Evolutionary conservation across 2,113 vertebrate genomes (phyloP), one percentile per base, ranked within the genome.

Genomic region (Prionailurus bengalensis): DNA sequence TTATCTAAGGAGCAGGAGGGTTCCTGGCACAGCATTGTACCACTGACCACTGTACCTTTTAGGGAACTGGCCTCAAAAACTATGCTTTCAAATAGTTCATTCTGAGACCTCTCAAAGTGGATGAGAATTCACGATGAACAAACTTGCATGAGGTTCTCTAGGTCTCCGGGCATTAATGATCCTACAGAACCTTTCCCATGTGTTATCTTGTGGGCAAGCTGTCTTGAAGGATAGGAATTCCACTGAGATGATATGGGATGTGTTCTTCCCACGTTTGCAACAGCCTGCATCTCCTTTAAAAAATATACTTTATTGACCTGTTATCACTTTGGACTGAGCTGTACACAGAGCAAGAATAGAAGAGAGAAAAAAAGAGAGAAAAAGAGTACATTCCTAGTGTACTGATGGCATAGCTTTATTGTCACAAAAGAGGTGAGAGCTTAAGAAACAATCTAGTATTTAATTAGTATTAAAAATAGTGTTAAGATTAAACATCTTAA

Each of bases 141-240:
- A 89, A 71, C 31, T 84, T 84, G 58, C 55, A 31, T 39, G 63
- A 87, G 33, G 74, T 91, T 45, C 45, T 74, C 42, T 65, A 31
- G 7, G 55, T 48, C 4, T 91, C 61, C 29, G 36, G 7, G 5
- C 39, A 84, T 51, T 71, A 90, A 58, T 9, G 23, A 48, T 87
- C 68, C 45, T 55, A 36, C 1, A 71, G 76, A 92, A 93, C 16
- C 70, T 73, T 53, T 80, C 15, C 2, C 33, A 76, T 63, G 31
- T 73, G 31, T 89, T 83, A 79, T 90, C 58, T 65, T 82, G 58
- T 73, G 48, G 79, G 33, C 42, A 87, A 87, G 42, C 76, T 87
- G 23, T 95, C 76, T 92, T 33, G n/a, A 87, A 71, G 36, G 48
- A 86, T 19, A 96, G 78, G 33, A 83, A 95, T 95, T 89, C 45